Evolutionary conservation across 2,888 invertebrate genomes (phyloP).

Genomic region (Automeris io): DNA sequence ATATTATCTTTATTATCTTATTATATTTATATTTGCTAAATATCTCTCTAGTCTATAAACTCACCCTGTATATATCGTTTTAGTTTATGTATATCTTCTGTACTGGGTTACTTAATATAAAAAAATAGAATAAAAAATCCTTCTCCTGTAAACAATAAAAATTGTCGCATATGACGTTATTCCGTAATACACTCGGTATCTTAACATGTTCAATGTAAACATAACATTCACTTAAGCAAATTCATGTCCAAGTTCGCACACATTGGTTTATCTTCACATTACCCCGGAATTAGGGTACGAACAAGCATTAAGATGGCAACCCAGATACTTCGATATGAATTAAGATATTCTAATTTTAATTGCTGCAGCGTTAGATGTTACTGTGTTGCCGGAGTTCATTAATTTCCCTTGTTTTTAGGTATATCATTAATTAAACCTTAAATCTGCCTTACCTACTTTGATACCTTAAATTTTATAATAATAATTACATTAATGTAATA

Average conservation of each 20-base stretch:
- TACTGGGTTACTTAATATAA: too few relatives aligned
- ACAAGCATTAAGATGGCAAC: constrained; percentile 74
- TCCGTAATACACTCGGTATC: too few relatives aligned
- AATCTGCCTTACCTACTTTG: too few relatives aligned
- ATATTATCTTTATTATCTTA: too few relatives aligned
- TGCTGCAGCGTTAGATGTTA: constrained; percentile 34
- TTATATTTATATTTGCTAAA: too few relatives aligned
- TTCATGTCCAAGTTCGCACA: constrained; percentile 58
- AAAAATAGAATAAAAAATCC: too few relatives aligned
- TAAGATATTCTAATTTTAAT: constrained; percentile 84
- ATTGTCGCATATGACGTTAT: not conserved
- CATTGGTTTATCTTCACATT: constrained; percentile 56
- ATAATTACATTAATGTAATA: too few relatives aligned
- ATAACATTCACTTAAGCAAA: constrained; percentile 65
- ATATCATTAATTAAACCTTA: constrained; percentile 7
- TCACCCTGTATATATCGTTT: too few relatives aligned
- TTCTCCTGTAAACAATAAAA: constrained; percentile 1
- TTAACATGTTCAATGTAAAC: constrained; percentile 9
- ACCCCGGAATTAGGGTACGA: constrained; percentile 70
- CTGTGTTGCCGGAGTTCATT: constrained; percentile 26
- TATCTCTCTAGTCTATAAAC: too few relatives aligned
- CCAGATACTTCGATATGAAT: constrained; percentile 80
- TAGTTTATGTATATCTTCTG: too few relatives aligned
- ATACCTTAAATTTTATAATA: too few relatives aligned
- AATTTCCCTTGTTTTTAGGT: constrained; percentile 22